phyloP scores from a whole-genome alignment of 2,888 invertebrate species.

The Eupsilia transversa region DNA sequence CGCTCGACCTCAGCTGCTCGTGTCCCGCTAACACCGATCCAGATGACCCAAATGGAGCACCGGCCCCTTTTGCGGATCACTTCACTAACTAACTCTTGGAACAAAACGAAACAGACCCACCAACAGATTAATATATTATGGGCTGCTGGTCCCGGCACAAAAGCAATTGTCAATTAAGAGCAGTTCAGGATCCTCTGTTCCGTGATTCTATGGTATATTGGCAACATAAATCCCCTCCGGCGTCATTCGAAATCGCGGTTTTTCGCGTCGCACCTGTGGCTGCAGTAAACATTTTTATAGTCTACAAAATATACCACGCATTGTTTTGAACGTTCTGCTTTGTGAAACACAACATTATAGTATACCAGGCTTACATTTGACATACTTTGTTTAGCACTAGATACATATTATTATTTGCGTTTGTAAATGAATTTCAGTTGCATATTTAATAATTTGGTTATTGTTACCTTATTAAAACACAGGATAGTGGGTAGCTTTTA shows the following conservation, averaged over 20 bases:
- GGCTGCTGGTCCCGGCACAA: conserved; percentile 57
- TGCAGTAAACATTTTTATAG: conserved; percentile 83
- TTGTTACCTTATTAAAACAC: conserved; percentile 11
- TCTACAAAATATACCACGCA: conserved; percentile 79
- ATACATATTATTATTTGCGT: conserved; percentile 1
- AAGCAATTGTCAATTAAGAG: conserved; percentile 63
- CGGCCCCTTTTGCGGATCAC: conserved; percentile 80
- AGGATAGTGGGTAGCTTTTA: neutral
- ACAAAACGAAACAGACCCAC: conserved; percentile 66
- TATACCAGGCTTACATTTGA: conserved; percentile 30
- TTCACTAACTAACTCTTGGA: conserved; percentile 76
- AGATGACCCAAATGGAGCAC: conserved; percentile 80
- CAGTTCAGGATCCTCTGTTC: conserved; percentile 60
- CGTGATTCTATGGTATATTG: conserved; percentile 71
- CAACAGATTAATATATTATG: conserved; percentile 64
- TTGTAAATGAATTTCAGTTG: conserved; percentile 15
- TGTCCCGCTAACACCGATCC: conserved; percentile 78
- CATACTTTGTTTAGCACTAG: conserved; percentile 5
- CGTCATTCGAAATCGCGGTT: conserved; percentile 79
- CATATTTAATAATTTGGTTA: conserved; percentile 4
- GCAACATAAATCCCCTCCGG: conserved; percentile 70
- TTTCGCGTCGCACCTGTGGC: conserved; percentile 84
- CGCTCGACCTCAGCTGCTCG: conserved; percentile 70
- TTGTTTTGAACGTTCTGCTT: conserved; percentile 69
- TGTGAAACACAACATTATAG: conserved; percentile 38